Evolutionary conservation across 2,113 vertebrate species (phyloP).

Genomic region (Callopanchax toddi): DNA sequence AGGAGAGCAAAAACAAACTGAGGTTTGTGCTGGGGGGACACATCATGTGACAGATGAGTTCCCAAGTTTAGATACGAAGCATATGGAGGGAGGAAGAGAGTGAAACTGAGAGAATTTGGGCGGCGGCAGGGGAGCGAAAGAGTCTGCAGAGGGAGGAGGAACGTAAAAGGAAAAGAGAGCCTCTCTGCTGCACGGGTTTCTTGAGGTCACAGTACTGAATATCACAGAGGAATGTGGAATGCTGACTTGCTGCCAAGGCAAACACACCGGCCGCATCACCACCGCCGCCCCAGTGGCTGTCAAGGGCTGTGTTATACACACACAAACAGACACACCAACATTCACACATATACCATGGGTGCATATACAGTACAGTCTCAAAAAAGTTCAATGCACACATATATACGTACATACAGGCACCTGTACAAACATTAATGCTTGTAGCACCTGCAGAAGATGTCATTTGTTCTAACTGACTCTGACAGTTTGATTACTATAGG

Average conservation of each 20-base stretch:
- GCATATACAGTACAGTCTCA: constrained; percentile 25
- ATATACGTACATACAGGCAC: not conserved
- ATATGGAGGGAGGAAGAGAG: constrained; percentile 18
- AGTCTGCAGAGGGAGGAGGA: constrained; percentile 23
- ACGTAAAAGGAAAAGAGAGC: constrained; percentile 39
- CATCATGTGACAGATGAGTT: constrained; percentile 43
- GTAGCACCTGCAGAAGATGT: constrained; percentile 55
- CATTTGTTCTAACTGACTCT: constrained; percentile 39
- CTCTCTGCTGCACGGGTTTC: constrained; percentile 72
- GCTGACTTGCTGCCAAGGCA: constrained; percentile 76
- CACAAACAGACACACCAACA: constrained; percentile 54
- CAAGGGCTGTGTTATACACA: constrained; percentile 71
- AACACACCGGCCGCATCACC: constrained; percentile 71
- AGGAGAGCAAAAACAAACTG: constrained; percentile 35
- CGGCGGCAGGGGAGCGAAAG: constrained; percentile 33
- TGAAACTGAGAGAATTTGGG: constrained; percentile 29
- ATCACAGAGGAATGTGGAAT: constrained; percentile 81
- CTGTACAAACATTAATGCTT: constrained; percentile 40
- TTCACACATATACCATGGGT: constrained; percentile 41
- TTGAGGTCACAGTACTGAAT: constrained; percentile 81
- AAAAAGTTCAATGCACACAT: not conserved
- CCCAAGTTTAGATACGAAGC: constrained; percentile 58
- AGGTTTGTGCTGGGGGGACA: not conserved
- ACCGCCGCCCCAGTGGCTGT: constrained; percentile 72
- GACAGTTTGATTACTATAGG: constrained; percentile 10